phyloP scores from a whole-genome alignment of 1,140 invertebrate species.

The Drosophila lowei region DNA sequence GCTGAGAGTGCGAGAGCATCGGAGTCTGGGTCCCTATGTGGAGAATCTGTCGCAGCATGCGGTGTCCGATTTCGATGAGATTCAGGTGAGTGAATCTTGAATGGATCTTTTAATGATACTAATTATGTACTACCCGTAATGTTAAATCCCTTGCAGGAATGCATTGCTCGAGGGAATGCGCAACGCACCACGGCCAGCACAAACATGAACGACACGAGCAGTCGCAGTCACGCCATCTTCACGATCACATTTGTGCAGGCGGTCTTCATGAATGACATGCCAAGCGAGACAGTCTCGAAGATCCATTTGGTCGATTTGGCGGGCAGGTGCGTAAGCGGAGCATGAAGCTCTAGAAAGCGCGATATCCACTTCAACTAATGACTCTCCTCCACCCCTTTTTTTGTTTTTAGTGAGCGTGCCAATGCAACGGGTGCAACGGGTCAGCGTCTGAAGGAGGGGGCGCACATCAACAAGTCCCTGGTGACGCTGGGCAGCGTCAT shows the following conservation, averaged over 20 bases:
- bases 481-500: constrained; percentile 97
- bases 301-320: constrained; percentile 95
- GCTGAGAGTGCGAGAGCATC: constrained; percentile 95
- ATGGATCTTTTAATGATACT: background rate
- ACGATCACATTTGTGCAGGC: constrained; percentile 95
- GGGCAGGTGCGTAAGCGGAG: constrained; percentile 86
- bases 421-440: constrained; percentile 94
- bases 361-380: background rate
- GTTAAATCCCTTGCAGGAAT: constrained; percentile 84
- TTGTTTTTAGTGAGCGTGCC: constrained; percentile 89
- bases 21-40: constrained; percentile 95
- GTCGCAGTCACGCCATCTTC: constrained; percentile 98
- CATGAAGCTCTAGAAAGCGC: constrained; percentile 55
- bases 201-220: constrained; percentile 94
- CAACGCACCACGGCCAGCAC: constrained; percentile 92
- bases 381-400: constrained; percentile 5
- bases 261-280: constrained; percentile 91
- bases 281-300: constrained; percentile 94
- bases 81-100: constrained; percentile 85
- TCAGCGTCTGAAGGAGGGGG: constrained; percentile 93
- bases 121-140: background rate
- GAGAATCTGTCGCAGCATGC: constrained; percentile 93
- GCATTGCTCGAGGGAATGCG: constrained; percentile 90
- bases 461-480: constrained; percentile 96
- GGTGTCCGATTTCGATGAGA: constrained; percentile 93